Conservation (phyloP, 2,888 invertebrate species). For the Bombylius major region DNA sequence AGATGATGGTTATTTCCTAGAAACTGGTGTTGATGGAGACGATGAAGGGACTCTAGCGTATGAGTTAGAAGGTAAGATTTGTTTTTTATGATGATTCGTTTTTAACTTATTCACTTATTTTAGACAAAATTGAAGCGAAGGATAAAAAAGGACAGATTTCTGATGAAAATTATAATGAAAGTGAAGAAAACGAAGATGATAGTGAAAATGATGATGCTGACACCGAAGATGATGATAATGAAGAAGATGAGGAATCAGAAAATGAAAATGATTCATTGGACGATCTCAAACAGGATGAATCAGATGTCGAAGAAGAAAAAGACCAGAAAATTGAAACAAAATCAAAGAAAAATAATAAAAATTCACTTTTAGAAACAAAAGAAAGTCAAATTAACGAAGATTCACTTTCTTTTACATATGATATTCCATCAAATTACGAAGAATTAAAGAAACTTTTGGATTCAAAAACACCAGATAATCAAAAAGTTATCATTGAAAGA, state of each 20-base stretch:
- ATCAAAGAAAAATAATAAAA: conserved; percentile 21
- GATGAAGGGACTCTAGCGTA: conserved; percentile 26
- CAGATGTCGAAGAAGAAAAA: conserved; percentile 19
- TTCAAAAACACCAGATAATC: conserved; percentile 49
- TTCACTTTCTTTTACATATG: conserved; percentile 42
- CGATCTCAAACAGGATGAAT: conserved; percentile 18
- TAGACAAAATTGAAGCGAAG: neutral
- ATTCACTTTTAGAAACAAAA: neutral
- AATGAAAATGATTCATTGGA: conserved; percentile 14
- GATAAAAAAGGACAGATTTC: neutral
- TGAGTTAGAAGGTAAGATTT: conserved; percentile 28
- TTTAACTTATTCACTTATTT: conserved; percentile 10
- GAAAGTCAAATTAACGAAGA: conserved; percentile 38
- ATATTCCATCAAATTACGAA: conserved; percentile 50
- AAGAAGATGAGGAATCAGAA: conserved; percentile 14
- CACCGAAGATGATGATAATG: conserved; percentile 15
- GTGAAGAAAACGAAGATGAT: conserved; percentile 22
- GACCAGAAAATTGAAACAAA: conserved; percentile 28
- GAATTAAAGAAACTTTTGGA: conserved; percentile 48
- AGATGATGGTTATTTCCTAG: conserved; percentile 60
- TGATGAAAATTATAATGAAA: conserved; percentile 19
- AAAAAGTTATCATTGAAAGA: conserved; percentile 59
- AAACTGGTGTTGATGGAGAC: conserved; percentile 22
- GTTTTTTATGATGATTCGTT: neutral
- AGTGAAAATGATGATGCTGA: conserved; percentile 18